phyloP scores from a whole-genome alignment of 2,797 vertebrate genomes.

The Esox lucius region DNA sequence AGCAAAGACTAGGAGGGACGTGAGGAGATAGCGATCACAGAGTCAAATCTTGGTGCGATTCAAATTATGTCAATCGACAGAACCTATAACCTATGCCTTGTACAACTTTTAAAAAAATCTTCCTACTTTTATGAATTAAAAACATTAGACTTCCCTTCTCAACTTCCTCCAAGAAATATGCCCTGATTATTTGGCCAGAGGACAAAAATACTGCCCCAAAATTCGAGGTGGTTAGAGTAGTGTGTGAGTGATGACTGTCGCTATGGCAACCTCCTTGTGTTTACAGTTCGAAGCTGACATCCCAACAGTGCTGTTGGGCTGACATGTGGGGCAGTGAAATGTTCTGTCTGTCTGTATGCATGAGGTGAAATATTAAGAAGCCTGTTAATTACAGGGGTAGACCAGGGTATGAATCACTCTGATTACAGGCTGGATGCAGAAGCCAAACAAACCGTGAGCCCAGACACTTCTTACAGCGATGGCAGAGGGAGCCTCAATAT shows the following conservation, averaged over 20 bases:
- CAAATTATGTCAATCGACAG: background rate
- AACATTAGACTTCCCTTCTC: constrained; percentile 25
- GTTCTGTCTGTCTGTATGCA: constrained; percentile 67
- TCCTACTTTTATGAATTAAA: constrained; percentile 56
- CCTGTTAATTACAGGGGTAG: constrained; percentile 72
- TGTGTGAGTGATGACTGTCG: constrained; percentile 65
- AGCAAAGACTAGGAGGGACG: constrained; percentile 29
- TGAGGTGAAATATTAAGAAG: constrained; percentile 75
- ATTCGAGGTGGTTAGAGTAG: constrained; percentile 54
- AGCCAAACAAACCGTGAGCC: constrained; percentile 70
- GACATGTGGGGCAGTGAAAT: constrained; percentile 71
- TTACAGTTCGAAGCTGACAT: constrained; percentile 66
- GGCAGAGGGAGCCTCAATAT: constrained; percentile 48
- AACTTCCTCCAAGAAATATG: constrained; percentile 56
- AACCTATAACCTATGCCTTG: background rate
- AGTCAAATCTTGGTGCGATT: background rate
- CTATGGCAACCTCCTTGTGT: constrained; percentile 71
- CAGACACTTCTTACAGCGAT: constrained; percentile 55
- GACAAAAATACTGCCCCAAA: constrained; percentile 64
- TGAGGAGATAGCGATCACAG: constrained; percentile 16
- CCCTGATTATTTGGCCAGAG: constrained; percentile 63
- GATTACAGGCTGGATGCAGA: constrained; percentile 71
- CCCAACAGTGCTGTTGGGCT: constrained; percentile 63
- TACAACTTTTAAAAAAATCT: constrained; percentile 23
- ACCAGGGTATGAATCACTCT: constrained; percentile 67